Conservation (phyloP, 92 coral and sea anemone species). For the Paramuricea clavata region DNA sequence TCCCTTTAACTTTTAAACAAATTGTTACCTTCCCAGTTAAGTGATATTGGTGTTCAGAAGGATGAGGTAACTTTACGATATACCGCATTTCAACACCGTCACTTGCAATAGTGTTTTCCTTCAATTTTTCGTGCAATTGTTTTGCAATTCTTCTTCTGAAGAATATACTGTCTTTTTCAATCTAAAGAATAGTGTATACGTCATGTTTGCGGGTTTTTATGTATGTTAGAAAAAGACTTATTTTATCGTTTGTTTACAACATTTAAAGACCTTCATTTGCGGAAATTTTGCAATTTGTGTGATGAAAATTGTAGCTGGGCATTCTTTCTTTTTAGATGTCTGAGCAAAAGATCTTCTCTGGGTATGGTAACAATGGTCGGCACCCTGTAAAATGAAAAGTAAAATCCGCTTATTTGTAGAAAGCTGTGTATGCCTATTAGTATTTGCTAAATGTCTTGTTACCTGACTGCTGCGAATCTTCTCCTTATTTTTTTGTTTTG, state of each 20-base stretch:
- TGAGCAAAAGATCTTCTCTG: conserved; percentile 18
- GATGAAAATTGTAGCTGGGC: conserved; percentile 26
- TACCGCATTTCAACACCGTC: background rate
- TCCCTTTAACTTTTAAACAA: background rate
- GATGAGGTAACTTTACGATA: conserved; percentile 10
- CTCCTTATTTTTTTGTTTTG: conserved; percentile 31
- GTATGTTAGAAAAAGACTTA: background rate
- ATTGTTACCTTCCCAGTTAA: conserved; percentile 37
- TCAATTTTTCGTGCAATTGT: background rate
- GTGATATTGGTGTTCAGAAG: conserved; percentile 22
- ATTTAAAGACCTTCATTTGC: conserved; percentile 13
- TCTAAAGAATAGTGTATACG: background rate
- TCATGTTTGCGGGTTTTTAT: background rate
- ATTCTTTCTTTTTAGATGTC: conserved; percentile 23
- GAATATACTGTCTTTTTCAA: conserved; percentile 27
- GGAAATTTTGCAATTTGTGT: conserved; percentile 27
- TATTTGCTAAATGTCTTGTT: background rate
- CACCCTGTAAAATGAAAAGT: background rate
- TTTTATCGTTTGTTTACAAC: background rate
- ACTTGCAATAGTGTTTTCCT: conserved; percentile 7
- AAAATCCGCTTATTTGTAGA: too few species aligned
- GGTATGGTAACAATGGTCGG: background rate
- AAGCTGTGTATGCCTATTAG: background rate
- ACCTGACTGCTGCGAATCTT: background rate
- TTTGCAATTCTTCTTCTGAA: background rate